A percentile compares a stretch with the other conserved stretches of the same genome.
Evolutionary conservation across 2,888 invertebrate species (phyloP).

Genomic region (Cylloceria caligata): DNA sequence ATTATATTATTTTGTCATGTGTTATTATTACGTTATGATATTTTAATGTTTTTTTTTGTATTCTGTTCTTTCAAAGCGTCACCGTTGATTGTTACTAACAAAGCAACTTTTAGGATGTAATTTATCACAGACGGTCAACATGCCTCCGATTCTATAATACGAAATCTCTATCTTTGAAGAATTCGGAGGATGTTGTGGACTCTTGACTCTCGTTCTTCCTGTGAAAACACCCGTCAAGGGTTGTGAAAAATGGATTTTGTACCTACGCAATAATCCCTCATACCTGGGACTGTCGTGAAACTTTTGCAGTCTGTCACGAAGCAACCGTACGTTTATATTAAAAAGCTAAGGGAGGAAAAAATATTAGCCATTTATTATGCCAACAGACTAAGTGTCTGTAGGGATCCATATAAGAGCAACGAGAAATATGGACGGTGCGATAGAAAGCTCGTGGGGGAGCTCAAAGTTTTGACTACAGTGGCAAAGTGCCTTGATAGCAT

Average conservation of each 20-base stretch:
- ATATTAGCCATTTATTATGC: slow-evolving; percentile 45
- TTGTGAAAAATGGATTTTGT: slow-evolving; percentile 27
- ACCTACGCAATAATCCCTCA: slow-evolving; percentile 16
- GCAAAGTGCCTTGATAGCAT: slow-evolving; percentile 2
- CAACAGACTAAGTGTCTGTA: slow-evolving; percentile 1
- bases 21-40: no score
- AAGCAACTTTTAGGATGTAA: no score
- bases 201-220: no score
- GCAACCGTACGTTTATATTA: slow-evolving; percentile 51
- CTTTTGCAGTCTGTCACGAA: slow-evolving; percentile 25
- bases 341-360: slow-evolving; percentile 18
- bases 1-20: no score
- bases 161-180: no score
- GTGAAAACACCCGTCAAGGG: neutral
- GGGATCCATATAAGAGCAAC: neutral
- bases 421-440: slow-evolving; percentile 23
- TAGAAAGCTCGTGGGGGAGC: slow-evolving; percentile 5
- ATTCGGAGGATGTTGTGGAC: no score
- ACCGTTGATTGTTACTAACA: no score
- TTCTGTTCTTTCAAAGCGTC: no score
- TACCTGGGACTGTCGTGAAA: slow-evolving; percentile 12
- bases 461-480: slow-evolving; percentile 29
- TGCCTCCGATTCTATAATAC: no score
- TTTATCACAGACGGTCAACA: no score
- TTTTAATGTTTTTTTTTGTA: no score